These are phyloP conservation scores for Nyctibius bracteatus DNA, from an alignment of 2,113 vertebrate species.

Conservation along the genomic window DNA sequence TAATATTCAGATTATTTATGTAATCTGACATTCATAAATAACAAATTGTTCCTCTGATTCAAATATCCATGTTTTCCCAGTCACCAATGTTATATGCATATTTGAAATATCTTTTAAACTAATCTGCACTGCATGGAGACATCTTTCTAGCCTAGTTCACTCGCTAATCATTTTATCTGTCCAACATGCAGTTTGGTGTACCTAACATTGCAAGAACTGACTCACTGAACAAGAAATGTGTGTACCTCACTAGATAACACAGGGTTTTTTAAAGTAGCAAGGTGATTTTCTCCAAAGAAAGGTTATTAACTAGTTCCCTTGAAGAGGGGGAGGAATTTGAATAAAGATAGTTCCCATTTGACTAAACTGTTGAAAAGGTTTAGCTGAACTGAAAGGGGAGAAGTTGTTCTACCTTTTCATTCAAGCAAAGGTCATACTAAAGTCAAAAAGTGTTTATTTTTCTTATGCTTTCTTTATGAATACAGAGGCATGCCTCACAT, in stretches of 20 bases:
- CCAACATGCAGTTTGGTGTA: not conserved
- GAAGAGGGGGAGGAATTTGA: not conserved
- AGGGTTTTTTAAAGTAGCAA: not conserved
- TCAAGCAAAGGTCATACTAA: not conserved
- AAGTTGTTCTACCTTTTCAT: not conserved
- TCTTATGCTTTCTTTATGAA: not conserved
- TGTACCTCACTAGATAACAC: not conserved
- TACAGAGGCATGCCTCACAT: not conserved
- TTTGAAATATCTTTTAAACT: not conserved
- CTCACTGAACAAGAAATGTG: not conserved
- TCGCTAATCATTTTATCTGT: not conserved
- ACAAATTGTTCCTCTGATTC: not conserved
- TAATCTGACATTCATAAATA: slow-evolving; percentile 3
- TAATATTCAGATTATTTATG: not conserved
- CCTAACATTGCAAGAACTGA: not conserved
- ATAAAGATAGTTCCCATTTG: not conserved
- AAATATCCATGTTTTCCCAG: not conserved
- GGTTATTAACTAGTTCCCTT: not conserved
- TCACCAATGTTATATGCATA: not conserved
- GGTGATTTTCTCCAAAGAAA: not conserved
- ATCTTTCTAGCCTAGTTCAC: not conserved
- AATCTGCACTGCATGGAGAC: not conserved
- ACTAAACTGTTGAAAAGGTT: not conserved
- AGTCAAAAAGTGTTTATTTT: not conserved
- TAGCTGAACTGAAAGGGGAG: not conserved